Evolutionary conservation across 2,888 invertebrate species (phyloP), one percentile per base, ranked within the genome.

Genomic region (Steinernema hermaphroditum): DNA sequence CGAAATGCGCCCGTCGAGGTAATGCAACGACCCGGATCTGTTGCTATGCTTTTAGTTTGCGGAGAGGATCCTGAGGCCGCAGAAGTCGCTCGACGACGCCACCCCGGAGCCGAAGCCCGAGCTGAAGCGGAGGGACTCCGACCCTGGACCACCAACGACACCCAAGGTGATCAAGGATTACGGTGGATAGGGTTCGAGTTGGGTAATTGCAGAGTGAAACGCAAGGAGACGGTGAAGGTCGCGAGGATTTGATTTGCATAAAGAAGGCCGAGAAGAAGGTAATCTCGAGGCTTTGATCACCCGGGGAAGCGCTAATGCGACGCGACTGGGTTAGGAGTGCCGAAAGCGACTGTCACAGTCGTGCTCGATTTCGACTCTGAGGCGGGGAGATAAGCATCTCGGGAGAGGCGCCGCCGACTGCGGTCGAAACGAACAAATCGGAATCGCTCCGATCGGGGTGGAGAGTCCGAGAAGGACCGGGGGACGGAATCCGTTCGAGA

Each of bases 231-330:
- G 62, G 62, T 32, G 62, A 62, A 32, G 62, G 32, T 29, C 62
- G 32, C 1, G 46, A 32, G 62, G 62, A 62, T 32, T 62, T 32
- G 32, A 62, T 62, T 62, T 62, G 62, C 62, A 62, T 62, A 62
- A 32, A 29, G 8, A 32, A 29, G 16, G 62, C 29, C 16, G 6
- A 22, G 62, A 62, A 62, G n/a, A 62, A 62, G 62, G 62, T 62
- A 34, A 62, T 62, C 62, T 22, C 27, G 62, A 29, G 27, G 62
- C 62, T 50, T 50, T 50, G 50, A 50, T 50, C 50, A 50, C 50
- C 2, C n/a, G 50, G 24, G 24, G 22, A 2, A 12, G 50, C 22
- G 12, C 50, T 62, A 62, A 62, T 62, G 29, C 62, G 32, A 34
- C 16, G 16, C 34, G 62, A 62, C 27, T 32, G 32, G 62, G 32